Conservation (phyloP, 2,113 vertebrate genomes). For the Herpetotheres cachinnans region DNA sequence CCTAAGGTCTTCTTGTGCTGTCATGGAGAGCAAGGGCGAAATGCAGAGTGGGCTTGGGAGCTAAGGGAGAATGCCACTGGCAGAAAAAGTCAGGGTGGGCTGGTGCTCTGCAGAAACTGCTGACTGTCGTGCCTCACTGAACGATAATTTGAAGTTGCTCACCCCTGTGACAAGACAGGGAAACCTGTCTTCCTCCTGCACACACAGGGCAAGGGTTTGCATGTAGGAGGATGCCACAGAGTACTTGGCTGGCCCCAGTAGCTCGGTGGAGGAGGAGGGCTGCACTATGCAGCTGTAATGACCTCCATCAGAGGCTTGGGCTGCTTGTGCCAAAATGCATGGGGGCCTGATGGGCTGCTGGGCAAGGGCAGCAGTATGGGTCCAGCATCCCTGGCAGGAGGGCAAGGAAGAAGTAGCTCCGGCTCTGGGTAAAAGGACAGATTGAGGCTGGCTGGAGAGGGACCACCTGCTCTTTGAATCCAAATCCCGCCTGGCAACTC, state of each 20-base stretch:
- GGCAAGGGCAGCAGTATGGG: accelerated
- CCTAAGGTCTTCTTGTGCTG: neutral
- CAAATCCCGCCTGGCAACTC: neutral
- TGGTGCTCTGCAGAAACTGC: neutral
- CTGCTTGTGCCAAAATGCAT: neutral
- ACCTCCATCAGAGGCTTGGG: neutral
- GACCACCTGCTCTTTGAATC: neutral
- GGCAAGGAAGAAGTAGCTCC: neutral
- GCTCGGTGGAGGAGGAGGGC: neutral
- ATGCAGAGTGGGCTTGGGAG: accelerated
- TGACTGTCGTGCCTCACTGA: neutral
- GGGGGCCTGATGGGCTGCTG: neutral
- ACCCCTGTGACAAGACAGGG: neutral
- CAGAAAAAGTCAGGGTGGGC: neutral
- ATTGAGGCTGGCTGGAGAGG: neutral
- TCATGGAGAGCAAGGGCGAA: neutral
- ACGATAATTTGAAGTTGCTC: neutral
- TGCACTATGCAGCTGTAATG: neutral
- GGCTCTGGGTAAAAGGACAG: neutral
- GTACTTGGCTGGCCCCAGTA: neutral
- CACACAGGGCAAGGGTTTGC: accelerated
- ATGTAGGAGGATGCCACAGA: neutral
- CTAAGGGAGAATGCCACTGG: neutral
- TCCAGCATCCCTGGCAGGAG: neutral
- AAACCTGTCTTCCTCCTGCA: neutral